Evolutionary conservation across 2,113 vertebrate species (phyloP), one percentile per base, ranked within the genome.

Genomic region (Epinephelus lanceolatus): DNA sequence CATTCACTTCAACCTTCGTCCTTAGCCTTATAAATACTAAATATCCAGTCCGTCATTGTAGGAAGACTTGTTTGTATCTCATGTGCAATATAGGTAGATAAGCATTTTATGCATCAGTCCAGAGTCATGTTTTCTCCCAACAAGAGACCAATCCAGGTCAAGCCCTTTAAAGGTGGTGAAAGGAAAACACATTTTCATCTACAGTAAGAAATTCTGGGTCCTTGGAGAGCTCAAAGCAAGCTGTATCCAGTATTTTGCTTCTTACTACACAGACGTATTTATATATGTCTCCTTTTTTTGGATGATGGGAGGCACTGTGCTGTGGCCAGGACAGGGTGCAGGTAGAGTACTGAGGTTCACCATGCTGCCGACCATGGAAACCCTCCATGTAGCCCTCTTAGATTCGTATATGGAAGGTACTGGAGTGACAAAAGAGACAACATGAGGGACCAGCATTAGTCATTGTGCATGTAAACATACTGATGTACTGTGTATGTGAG

Each of bases 381-480:
- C 33, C 25, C 90, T 86, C 79, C 49, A 47, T 66, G 78, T 59
- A 81, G 61, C 30, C 67, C 86, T 91, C 91, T 99, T 94, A 99
- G 94, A 99, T 99, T 91, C 98, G 96, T 95, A 99, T 97, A 88
- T 99, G 98, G 83, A 99, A 99, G 75, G 98, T 99, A 94, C 98
- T 99, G 91, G 19, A 94, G 89, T 21, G 70, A 80, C 87, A 88
- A 78, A 71, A 79, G 59, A 82, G 37, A 85, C 19, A 81, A 62
- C 18, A 73, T 55, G 14, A 72, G 76, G 19, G 27, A 59, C 8
- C 4, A 52, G 47, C 27, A 53, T 5, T 4, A 66, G n/a, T 67
- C 6, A 52, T 5, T 13, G 42, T 59, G 37, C 65, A 65, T 47
- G 45, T 19, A 21, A 27, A 69, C 21, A 80, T 2, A 11, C 14